A percentile compares a stretch with the other conserved stretches of the same genome.
phyloP scores from a whole-genome alignment of 2,113 vertebrate genomes.

The Myocastor coypus region DNA sequence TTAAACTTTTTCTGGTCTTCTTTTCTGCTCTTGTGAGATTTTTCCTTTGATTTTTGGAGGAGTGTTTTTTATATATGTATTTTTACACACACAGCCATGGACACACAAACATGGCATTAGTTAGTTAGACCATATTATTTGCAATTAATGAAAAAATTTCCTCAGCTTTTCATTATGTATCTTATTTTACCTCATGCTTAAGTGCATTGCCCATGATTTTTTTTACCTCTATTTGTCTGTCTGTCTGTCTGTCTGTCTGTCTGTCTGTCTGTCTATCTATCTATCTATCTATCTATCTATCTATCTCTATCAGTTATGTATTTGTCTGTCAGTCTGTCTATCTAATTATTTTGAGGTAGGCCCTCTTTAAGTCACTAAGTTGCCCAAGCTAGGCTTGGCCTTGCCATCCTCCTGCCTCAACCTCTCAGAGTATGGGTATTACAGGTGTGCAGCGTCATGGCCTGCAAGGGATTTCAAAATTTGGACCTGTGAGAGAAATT shows the following conservation, averaged over 20 bases:
- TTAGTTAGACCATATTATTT: neutral
- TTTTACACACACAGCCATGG: neutral
- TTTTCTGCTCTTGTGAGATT: neutral
- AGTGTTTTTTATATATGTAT: neutral
- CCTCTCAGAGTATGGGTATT: neutral
- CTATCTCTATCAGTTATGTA: no score
- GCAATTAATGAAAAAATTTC: neutral
- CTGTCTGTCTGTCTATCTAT: no score
- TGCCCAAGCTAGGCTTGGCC: no score
- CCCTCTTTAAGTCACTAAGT: no score
- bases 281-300: no score
- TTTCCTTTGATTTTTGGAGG: neutral
- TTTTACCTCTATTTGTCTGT: no score
- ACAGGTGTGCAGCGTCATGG: neutral
- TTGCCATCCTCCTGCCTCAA: no score
- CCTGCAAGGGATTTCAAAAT: neutral
- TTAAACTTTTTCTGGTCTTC: neutral
- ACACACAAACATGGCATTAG: neutral
- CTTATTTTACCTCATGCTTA: slow-evolving; percentile 4
- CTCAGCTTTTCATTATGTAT: neutral
- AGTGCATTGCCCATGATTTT: neutral
- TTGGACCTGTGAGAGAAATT: neutral
- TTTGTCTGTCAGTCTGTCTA: no score
- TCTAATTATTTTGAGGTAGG: neutral
- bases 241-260: no score